phyloP scores from a whole-genome alignment of 2,113 vertebrate species.

The Gymnobelideus leadbeateri region DNA sequence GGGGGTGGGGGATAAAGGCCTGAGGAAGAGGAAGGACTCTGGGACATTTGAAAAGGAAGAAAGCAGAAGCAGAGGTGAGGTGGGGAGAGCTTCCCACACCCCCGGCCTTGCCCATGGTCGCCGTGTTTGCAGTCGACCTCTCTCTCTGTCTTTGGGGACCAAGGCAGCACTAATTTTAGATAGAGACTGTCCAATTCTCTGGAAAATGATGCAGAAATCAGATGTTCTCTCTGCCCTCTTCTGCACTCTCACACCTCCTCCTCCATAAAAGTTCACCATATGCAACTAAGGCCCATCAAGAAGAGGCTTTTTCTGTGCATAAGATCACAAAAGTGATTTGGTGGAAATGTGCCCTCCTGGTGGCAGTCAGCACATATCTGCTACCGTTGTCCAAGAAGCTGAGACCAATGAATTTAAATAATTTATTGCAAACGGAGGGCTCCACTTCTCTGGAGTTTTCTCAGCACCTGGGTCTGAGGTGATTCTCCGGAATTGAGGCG shows the following conservation, averaged over 20 bases:
- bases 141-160: background rate
- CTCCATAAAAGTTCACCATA: background rate
- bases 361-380: constrained; percentile 32
- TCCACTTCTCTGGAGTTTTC: constrained; percentile 41
- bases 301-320: background rate
- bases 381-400: constrained; percentile 33
- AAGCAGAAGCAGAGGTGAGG: background rate
- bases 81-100: background rate
- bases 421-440: constrained; percentile 21
- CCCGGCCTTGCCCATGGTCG: background rate
- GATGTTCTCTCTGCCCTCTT: background rate
- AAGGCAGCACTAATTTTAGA: background rate
- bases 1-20: constrained; percentile 48
- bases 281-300: background rate
- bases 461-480: constrained; percentile 35
- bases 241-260: background rate
- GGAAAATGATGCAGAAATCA: background rate
- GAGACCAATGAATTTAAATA: constrained; percentile 28
- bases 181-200: background rate
- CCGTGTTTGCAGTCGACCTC: background rate
- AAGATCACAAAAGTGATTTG: background rate
- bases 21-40: background rate
- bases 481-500: constrained; percentile 56
- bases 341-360: constrained; percentile 37
- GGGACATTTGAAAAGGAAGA: background rate